Evolutionary conservation across 1,140 invertebrate species (phyloP), one percentile per base, ranked within the genome.

Genomic region (Antheraea pernyi): DNA sequence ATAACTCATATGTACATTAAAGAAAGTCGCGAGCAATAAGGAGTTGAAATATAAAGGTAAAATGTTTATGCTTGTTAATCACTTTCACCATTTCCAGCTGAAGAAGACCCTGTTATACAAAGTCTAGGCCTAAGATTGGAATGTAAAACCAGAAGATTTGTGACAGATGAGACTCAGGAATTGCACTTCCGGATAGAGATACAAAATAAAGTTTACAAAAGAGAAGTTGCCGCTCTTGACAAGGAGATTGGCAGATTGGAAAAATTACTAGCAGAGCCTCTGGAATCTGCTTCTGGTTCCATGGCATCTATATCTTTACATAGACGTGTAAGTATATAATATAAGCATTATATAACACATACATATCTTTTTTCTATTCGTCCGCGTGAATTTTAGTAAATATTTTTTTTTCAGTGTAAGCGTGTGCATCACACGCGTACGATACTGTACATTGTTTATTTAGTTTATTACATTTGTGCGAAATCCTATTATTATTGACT

Each of bases 71-170:
- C n/a, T n/a, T n/a, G n/a, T n/a, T n/a, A n/a, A 36, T 63, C 4
- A 13, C 5, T 63, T n/a, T 37, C 16, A 65, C 39, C 8, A 65
- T 19, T 86, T 86, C n/a, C 73, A 85, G 95, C 94, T 63, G 95
- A 96, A 83, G 95, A 95, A 69, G 96, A 97, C 86, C 96, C 96
- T 0, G 95, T 98, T 0, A 97, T 97, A 73, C 96, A 97, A 76
- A 97, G 97, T 78, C 95, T 97, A 93, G 98, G 97, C 16, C 92
- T 98, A 13, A 96, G 97, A 84, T 95, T 98, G 69, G 97, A 98
- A 84, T 97, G 94, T 85, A 98, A 98, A 76, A 98, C 97, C 0
- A 93, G 97, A 73, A 92, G 96, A 79, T 96, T 96, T 75, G 94
- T 96, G 2, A 94, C 93, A 7, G 95, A 96, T 70, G 96, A 96